Base-by-base conservation (phyloP, 2,113 vertebrate genomes). In the Datnioides undecimradiatus region DNA sequence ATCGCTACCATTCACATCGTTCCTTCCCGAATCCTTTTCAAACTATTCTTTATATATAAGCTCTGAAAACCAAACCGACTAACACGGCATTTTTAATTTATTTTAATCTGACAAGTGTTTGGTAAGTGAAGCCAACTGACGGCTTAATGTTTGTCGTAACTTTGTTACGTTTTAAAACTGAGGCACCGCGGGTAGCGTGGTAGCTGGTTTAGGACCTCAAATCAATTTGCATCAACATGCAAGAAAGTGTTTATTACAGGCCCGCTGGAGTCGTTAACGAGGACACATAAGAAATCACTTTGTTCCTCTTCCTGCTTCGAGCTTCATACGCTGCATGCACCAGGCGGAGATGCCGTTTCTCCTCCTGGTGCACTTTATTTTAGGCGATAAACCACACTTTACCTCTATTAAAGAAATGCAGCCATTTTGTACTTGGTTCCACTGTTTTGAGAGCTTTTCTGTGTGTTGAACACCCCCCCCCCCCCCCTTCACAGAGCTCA, bases 401-500 rank as follows among this genome's bases (percentile, higher is more conserved):
- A 0, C 13, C 21, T 8, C 8, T 2, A 10, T 36, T 77, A 60
- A 23, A 49, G 8, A 63, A 76, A 67, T 43, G 14, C 51, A 51
- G 6, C 21, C 41, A 43, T 45, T 75, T 76, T 45, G 45, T 36
- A 29, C 11, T 13, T 3, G 2, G 36, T 66, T 51, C 17, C 13
- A 75, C 3, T 60, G 48, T 51, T 68, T 70, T 49, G 1, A 23
- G 64, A 58, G 27, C 40, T 51, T 21, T 38, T 48, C 65, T 63
- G 23, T 65, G 45, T 57, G 34, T 76, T 82, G 9, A 46, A 33
- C 6, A 6, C 33, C 29, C 65, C 73, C 58, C 25, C n/a, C n/a
- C n/a, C n/a, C n/a, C n/a, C n/a, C n/a, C n/a, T n/a, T n/a, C n/a
- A 46, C 60, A 33, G 72, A 80, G 38, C 65, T 63, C 25, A 66